A percentile compares a stretch with the other conserved stretches of the same genome.
Conservation (phyloP, 2,113 vertebrate species). For the Sander vitreus region DNA sequence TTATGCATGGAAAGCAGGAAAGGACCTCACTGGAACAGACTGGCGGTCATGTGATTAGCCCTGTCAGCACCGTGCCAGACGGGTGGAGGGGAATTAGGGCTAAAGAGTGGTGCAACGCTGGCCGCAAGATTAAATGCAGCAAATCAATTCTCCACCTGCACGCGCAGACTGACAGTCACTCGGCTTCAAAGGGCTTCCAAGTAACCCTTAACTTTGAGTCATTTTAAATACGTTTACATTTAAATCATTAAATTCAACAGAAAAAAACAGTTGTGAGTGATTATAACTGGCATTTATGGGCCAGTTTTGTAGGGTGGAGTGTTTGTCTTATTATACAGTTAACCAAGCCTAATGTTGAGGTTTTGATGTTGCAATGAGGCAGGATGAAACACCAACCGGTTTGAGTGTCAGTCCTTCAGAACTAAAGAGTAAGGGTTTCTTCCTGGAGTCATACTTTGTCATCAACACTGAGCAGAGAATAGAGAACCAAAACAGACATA, state of each 20-base stretch:
- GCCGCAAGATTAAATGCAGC: slow-evolving; percentile 36
- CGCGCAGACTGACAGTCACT: not conserved
- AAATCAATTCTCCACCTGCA: slow-evolving; percentile 9
- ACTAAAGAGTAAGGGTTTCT: not conserved
- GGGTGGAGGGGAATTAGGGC: slow-evolving; percentile 11
- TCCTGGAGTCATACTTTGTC: not conserved
- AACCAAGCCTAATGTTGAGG: not conserved
- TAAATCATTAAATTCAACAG: not conserved
- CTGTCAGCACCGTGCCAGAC: slow-evolving; percentile 49
- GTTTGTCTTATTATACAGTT: not conserved
- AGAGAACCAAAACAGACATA: not conserved
- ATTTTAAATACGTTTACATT: not conserved
- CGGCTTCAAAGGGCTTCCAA: not conserved
- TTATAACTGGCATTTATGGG: not conserved
- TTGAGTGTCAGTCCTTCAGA: not conserved
- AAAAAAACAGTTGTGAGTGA: no score
- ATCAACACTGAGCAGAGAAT: not conserved
- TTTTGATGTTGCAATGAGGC: not conserved
- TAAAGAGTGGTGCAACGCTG: slow-evolving; percentile 3
- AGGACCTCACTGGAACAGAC: slow-evolving; percentile 51
- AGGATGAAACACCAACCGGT: no score
- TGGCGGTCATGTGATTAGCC: slow-evolving; percentile 47
- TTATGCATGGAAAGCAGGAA: slow-evolving; percentile 45
- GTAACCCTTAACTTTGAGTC: not conserved
- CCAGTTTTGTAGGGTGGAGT: not conserved